Base-by-base conservation (phyloP, 2,797 vertebrate genomes). In the Oophaga sylvatica region DNA sequence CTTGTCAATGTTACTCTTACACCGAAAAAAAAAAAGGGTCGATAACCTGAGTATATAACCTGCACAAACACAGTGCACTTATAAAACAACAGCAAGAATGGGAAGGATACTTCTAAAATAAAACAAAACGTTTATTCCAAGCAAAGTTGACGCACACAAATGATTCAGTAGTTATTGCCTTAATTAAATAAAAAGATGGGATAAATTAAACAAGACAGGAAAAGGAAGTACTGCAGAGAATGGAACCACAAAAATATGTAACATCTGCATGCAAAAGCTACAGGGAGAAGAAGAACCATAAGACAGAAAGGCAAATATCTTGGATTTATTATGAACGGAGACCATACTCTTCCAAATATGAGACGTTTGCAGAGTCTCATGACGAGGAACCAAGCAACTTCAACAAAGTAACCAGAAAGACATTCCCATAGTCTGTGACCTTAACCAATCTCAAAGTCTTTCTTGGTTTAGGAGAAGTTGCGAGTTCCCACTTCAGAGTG, bases 101-200 rank as follows among this genome's bases (percentile, higher is more conserved):
- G 26, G 12, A 56, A 12, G 20, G 1, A 71, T 65, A 63, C 62
- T 73, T 71, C 63, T 89, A 87, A 89, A 89, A 87, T 87, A 89
- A 86, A 89, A 89, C 84, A 89, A 89, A 89, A 89, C 73, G 84
- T 89, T 89, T 89, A 89, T 89, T 89, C 80, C 80, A 89, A 89
- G 88, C 88, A 81, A 89, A 83, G 88, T 86, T 77, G 84, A 89
- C 68, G 88, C 84, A 89, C 88, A 89, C 84, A 89, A 89, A 86
- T 87, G 84, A 95, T 95, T 95, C 94, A 95, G 95, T 94, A 95
- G 95, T 96, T 95, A 95, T 95, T 95, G 93, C 94, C 89, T 94
- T 93, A 95, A 93, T 95, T 95, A 95, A 95, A 95, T 95, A 95
- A 94, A 92, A 93, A 91, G 93, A 92, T 88, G 90, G 91, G 93